These are phyloP conservation scores for Drosophila pegasa DNA, from an alignment of 2,888 invertebrate species.

Conservation along the genomic window DNA sequence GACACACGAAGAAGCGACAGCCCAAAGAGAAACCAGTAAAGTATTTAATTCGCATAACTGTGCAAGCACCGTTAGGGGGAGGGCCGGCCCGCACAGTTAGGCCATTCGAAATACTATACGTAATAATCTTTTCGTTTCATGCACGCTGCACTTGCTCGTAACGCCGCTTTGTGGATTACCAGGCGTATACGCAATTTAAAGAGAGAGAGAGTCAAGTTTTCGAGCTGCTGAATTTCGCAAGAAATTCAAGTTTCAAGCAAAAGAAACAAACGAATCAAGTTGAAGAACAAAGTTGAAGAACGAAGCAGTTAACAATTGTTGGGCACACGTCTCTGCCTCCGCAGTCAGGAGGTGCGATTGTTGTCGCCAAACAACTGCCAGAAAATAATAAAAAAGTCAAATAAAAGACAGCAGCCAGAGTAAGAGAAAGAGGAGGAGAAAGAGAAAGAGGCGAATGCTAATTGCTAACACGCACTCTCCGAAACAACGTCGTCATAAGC, in stretches of 20 bases:
- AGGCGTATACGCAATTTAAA: slow-evolving; percentile 76
- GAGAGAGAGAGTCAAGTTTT: slow-evolving; percentile 17
- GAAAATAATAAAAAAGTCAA: slow-evolving; percentile 3
- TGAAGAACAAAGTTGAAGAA: slow-evolving; percentile 9
- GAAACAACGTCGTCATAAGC: slow-evolving; percentile 72
- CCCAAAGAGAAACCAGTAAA: slow-evolving; percentile 47
- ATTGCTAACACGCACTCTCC: slow-evolving; percentile 64
- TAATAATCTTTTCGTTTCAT: slow-evolving; percentile 36
- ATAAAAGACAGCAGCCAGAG: slow-evolving; percentile 27
- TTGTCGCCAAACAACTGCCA: slow-evolving; percentile 59
- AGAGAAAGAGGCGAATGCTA: slow-evolving; percentile 61
- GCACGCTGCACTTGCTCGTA: slow-evolving; percentile 46
- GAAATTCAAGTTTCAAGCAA: slow-evolving; percentile 59
- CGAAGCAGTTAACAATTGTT: slow-evolving; percentile 40
- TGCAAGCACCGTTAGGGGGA: slow-evolving; percentile 34
- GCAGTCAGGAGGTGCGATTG: slow-evolving; percentile 69
- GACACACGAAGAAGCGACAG: slow-evolving; percentile 34
- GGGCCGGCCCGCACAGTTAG: slow-evolving; percentile 1
- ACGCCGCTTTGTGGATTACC: slow-evolving; percentile 83
- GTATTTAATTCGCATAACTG: slow-evolving; percentile 48
- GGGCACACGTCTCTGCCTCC: slow-evolving; percentile 78
- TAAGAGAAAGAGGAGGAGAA: slow-evolving; percentile 8
- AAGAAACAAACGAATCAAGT: slow-evolving; percentile 10
- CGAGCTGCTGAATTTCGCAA: slow-evolving; percentile 53
- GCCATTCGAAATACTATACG: slow-evolving; percentile 21